These are phyloP conservation scores for Blomia tropicalis DNA, from an alignment of 2,888 invertebrate species.

Conservation along the genomic window DNA sequence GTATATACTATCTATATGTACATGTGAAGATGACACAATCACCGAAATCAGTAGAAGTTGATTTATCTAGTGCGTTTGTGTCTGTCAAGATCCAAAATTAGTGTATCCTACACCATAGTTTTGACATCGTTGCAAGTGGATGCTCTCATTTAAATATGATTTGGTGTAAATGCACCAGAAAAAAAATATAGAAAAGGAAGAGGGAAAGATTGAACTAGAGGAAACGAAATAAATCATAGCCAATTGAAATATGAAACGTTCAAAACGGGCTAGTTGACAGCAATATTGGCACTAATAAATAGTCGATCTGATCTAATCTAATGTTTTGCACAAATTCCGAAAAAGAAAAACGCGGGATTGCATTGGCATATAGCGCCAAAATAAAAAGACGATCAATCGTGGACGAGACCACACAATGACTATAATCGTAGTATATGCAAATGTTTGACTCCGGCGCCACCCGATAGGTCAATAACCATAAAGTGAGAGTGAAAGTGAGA, in stretches of 20 bases:
- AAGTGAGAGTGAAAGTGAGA: too few relatives aligned
- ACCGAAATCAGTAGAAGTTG: background rate
- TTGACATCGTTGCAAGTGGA: background rate
- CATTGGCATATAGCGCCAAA: too few relatives aligned
- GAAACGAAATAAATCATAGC: background rate
- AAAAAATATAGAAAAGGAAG: background rate
- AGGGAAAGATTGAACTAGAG: background rate
- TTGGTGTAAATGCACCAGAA: too few relatives aligned
- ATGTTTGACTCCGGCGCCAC: too few relatives aligned
- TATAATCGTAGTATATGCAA: too few relatives aligned
- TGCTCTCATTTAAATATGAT: conserved; percentile 4
- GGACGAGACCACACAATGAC: too few relatives aligned
- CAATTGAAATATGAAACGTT: conserved; percentile 5
- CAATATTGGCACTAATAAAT: conserved; percentile 5
- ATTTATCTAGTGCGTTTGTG: background rate
- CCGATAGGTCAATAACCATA: too few relatives aligned
- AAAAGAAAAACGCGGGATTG: too few relatives aligned
- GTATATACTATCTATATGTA: too few relatives aligned
- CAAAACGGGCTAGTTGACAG: background rate
- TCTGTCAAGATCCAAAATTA: conserved; percentile 1
- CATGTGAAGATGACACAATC: background rate
- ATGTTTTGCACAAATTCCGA: too few relatives aligned
- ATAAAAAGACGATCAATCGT: too few relatives aligned
- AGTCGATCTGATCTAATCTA: background rate
- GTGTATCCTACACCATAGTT: too few relatives aligned